Conservation (phyloP, 2,888 invertebrate genomes). For the Orthonychiurus folsomi region DNA sequence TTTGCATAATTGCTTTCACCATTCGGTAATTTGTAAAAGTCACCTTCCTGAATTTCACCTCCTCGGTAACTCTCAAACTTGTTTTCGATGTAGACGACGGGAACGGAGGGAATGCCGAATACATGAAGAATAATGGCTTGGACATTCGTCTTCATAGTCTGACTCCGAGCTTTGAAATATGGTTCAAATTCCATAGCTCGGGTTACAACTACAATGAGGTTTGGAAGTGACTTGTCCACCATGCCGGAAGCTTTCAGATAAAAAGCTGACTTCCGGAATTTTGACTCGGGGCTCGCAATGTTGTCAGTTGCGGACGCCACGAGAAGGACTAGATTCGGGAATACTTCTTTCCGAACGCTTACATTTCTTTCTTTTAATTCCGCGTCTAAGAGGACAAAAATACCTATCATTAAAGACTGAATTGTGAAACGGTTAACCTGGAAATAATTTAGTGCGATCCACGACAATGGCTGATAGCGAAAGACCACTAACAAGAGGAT, state of each 20-base stretch:
- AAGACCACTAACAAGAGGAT: no score
- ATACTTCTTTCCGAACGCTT: background rate
- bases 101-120: background rate
- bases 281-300: background rate
- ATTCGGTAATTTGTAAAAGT: slow-evolving; percentile 3
- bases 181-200: slow-evolving; percentile 5
- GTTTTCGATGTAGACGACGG: slow-evolving; percentile 10
- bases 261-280: slow-evolving; percentile 7
- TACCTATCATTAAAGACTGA: no score
- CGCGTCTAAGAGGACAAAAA: background rate
- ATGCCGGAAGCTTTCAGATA: slow-evolving; percentile 7
- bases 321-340: slow-evolving; percentile 5
- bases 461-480: no score
- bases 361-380: background rate
- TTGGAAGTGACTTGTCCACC: background rate
- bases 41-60: background rate
- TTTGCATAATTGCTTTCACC: slow-evolving; percentile 4
- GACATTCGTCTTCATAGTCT: background rate
- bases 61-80: slow-evolving; percentile 5
- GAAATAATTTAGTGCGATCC: no score
- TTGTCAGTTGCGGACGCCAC: slow-evolving; percentile 8
- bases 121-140: background rate
- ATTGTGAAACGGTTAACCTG: no score
- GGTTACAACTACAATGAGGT: slow-evolving; percentile 9
- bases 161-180: background rate